Conservation (phyloP, 2,797 vertebrate genomes). For the Lacerta bilineata region DNA sequence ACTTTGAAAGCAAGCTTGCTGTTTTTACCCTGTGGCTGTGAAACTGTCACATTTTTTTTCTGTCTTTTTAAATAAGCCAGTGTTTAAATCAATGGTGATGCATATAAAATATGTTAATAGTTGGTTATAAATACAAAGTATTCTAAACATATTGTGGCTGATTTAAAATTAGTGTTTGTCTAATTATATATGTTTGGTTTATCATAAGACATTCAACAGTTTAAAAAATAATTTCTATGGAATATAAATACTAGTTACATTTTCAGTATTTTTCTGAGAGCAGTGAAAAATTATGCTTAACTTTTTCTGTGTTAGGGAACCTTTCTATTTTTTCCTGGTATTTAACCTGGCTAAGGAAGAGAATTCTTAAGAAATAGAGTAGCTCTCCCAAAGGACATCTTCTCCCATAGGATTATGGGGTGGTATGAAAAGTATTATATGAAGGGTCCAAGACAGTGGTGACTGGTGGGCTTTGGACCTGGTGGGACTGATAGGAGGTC, state of each 20-base stretch:
- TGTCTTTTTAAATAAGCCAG: neutral
- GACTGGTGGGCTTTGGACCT: too few species aligned
- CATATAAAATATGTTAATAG: conserved; percentile 19
- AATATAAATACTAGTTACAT: neutral
- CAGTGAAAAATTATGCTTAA: neutral
- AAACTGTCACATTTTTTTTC: conserved; percentile 6
- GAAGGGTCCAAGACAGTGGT: too few species aligned
- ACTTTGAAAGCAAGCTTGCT: conserved; percentile 65
- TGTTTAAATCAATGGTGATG: conserved; percentile 27
- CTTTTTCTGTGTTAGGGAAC: too few species aligned
- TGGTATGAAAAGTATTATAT: too few species aligned
- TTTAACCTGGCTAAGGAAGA: neutral
- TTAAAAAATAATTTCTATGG: conserved; percentile 26
- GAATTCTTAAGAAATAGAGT: neutral
- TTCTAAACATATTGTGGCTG: conserved; percentile 36
- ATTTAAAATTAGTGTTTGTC: conserved; percentile 46
- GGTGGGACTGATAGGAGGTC: too few species aligned
- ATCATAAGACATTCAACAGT: conserved; percentile 50
- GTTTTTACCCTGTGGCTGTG: conserved; percentile 43
- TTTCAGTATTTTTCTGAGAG: conserved; percentile 2
- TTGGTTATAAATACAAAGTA: neutral
- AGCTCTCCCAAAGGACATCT: too few species aligned
- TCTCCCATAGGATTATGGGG: too few species aligned
- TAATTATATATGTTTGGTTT: conserved; percentile 26
- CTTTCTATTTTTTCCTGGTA: neutral